Conservation (phyloP, 2,797 vertebrate species). For the Mormyrops boulengeri region DNA sequence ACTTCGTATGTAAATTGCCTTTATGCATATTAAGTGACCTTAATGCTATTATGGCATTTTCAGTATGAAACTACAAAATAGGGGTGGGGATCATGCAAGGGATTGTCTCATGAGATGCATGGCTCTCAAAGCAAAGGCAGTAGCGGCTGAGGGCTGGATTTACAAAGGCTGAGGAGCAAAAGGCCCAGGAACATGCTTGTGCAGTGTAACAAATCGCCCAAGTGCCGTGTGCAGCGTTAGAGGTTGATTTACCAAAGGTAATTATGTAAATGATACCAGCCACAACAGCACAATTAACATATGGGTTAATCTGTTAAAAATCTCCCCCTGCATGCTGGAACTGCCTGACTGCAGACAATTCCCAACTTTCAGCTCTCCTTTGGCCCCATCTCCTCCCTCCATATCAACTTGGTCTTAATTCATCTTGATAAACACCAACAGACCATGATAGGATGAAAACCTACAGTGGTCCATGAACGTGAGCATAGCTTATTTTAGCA, state of each 20-base stretch:
- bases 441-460: background rate
- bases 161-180: background rate
- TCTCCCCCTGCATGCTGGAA: background rate
- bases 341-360: background rate
- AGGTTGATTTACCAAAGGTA: background rate
- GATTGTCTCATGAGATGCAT: background rate
- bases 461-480: background rate
- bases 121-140: background rate
- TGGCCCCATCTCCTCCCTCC: background rate
- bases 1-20: background rate
- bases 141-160: background rate
- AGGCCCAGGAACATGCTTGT: background rate
- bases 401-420: background rate
- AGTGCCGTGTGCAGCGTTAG: background rate
- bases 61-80: background rate
- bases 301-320: background rate
- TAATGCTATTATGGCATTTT: constrained; percentile 5
- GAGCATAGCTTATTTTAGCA: background rate
- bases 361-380: background rate
- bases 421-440: background rate
- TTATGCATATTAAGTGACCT: constrained; percentile 14
- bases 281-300: background rate
- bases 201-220: background rate
- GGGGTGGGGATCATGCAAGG: background rate
- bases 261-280: background rate